Conservation (phyloP, 2,113 vertebrate species). For the Marcusenius ussheri region DNA sequence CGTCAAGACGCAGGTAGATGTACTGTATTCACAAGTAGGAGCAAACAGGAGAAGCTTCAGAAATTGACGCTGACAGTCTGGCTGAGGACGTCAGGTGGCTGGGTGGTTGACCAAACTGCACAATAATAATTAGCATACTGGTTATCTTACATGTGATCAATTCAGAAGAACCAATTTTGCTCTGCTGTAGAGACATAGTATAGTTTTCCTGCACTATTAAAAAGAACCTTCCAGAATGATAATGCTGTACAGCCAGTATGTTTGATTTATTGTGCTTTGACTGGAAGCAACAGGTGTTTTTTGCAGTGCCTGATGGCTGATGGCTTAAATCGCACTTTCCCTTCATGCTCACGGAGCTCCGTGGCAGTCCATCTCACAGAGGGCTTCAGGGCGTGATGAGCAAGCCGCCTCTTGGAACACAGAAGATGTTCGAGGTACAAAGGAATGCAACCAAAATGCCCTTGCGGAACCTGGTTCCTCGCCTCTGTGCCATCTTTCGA, state of each 20-base stretch:
- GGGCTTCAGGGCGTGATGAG: neutral
- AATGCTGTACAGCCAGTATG: neutral
- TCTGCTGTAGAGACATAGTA: neutral
- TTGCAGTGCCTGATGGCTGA: neutral
- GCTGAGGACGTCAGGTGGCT: neutral
- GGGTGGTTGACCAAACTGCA: neutral
- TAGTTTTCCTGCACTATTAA: neutral
- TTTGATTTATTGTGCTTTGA: neutral
- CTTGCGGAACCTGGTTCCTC: neutral
- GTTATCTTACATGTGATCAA: neutral
- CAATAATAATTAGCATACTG: neutral
- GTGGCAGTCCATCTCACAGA: neutral
- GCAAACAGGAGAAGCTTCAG: neutral
- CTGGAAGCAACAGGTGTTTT: conserved; percentile 4
- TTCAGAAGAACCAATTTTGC: neutral
- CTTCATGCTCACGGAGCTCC: neutral
- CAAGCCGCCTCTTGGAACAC: neutral
- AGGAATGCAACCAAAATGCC: neutral
- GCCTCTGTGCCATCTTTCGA: neutral
- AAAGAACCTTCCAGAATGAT: neutral
- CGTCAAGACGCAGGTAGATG: neutral
- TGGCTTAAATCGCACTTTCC: neutral
- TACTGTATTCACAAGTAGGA: neutral
- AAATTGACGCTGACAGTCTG: neutral
- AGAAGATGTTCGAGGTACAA: neutral